Conservation (phyloP, 2,888 invertebrate genomes). For the Oxystoma pomonae region DNA sequence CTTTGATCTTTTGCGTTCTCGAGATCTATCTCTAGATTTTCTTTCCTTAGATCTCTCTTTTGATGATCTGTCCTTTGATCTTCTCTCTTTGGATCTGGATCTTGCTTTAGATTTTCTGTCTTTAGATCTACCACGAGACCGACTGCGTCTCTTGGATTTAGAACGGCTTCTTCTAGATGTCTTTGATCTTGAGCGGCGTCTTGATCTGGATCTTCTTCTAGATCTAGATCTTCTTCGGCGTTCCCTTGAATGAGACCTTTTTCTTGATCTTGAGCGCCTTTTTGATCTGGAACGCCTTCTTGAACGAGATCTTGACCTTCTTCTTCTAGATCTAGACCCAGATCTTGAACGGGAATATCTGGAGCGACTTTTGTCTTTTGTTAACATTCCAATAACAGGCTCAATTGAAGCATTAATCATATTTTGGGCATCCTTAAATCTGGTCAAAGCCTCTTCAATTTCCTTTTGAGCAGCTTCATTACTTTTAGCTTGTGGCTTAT, state of each 20-base stretch:
- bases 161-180: slow-evolving; percentile 29
- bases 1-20: slow-evolving; percentile 30
- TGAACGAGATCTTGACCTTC: slow-evolving; percentile 53
- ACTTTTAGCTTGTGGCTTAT: slow-evolving; percentile 90
- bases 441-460: slow-evolving; percentile 95
- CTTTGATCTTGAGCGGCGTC: slow-evolving; percentile 23
- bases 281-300: slow-evolving; percentile 49
- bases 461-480: slow-evolving; percentile 93
- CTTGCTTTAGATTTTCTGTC: slow-evolving; percentile 28
- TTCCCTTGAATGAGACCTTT: slow-evolving; percentile 56
- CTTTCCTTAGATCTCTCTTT: slow-evolving; percentile 20
- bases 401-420: slow-evolving; percentile 92
- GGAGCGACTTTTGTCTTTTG: slow-evolving; percentile 74
- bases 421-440: slow-evolving; percentile 94
- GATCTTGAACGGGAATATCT: slow-evolving; percentile 44
- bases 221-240: slow-evolving; percentile 46
- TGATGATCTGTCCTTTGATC: slow-evolving; percentile 15
- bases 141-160: slow-evolving; percentile 45
- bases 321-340: slow-evolving; percentile 53
- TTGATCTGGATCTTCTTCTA: slow-evolving; percentile 28
- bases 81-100: slow-evolving; percentile 18
- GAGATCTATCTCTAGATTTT: slow-evolving; percentile 31
- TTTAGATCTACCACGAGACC: slow-evolving; percentile 37
- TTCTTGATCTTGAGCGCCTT: slow-evolving; percentile 52
- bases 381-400: slow-evolving; percentile 81